phyloP scores from a whole-genome alignment of 2,113 vertebrate genomes.

The Pteropus alecto region DNA sequence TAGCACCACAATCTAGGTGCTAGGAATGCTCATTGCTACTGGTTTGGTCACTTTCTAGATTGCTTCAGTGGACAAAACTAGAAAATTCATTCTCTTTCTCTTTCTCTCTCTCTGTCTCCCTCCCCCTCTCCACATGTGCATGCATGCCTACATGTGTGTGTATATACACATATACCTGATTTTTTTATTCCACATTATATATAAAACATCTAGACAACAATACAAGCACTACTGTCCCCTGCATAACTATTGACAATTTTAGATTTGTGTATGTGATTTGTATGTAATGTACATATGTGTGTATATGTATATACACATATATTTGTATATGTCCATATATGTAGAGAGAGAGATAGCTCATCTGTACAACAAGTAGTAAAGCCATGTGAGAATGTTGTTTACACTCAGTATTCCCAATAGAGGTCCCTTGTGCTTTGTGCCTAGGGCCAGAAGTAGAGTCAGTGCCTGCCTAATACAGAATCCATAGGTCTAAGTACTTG shows the following conservation, averaged over 20 bases:
- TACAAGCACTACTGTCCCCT: neutral
- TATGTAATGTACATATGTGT: neutral
- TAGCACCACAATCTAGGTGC: neutral
- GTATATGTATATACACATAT: neutral
- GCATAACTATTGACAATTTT: constrained; percentile 16
- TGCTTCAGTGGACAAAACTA: neutral
- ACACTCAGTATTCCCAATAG: neutral
- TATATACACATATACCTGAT: neutral
- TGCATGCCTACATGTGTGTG: neutral
- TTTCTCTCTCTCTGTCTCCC: neutral
- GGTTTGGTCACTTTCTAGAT: neutral
- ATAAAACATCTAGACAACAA: neutral
- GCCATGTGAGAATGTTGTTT: neutral
- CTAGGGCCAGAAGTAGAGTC: neutral
- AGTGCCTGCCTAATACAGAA: neutral
- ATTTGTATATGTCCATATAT: no score
- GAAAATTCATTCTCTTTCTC: neutral
- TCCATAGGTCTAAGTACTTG: neutral
- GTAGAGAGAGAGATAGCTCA: neutral
- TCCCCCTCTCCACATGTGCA: neutral
- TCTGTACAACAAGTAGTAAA: neutral
- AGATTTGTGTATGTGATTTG: neutral
- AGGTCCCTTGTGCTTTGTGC: neutral
- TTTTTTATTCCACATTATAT: constrained; percentile 32
- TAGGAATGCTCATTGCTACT: neutral